phyloP scores from a whole-genome alignment of 2,797 vertebrate species.

The Phoeniculus purpureus region DNA sequence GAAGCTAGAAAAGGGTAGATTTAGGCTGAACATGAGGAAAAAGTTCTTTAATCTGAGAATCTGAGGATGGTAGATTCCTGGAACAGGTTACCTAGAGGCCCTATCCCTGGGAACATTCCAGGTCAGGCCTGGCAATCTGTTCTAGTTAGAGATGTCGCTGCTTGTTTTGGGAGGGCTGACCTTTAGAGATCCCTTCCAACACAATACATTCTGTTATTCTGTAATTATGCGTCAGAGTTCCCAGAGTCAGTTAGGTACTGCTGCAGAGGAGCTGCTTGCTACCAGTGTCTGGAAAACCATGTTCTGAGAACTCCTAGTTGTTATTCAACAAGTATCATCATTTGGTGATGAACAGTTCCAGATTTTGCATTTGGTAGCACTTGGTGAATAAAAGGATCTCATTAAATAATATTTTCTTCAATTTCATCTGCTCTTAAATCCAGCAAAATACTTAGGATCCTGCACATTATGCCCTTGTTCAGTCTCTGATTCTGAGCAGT shows the following conservation, averaged over 20 bases:
- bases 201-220: too few species aligned
- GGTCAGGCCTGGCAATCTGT: too few species aligned
- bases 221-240: not conserved
- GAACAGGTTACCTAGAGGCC: too few species aligned
- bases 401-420: not conserved
- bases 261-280: not conserved
- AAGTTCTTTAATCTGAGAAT: too few species aligned
- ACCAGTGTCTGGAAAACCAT: not conserved
- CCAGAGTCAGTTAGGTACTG: not conserved
- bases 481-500: not conserved
- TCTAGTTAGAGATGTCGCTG: too few species aligned
- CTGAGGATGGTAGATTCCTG: too few species aligned
- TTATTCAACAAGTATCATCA: not conserved
- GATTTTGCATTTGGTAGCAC: not conserved
- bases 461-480: not conserved
- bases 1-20: too few species aligned
- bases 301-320: not conserved
- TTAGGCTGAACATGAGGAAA: too few species aligned
- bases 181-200: too few species aligned
- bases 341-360: not conserved
- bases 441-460: not conserved
- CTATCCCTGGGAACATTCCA: too few species aligned
- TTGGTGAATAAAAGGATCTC: not conserved
- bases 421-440: not conserved
- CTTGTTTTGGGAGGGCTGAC: too few species aligned